Percentiles rank a stretch among this genome's conserved stretches.
Evolutionary conservation across 2,888 invertebrate species (phyloP).

Genomic region (Elegia similella): DNA sequence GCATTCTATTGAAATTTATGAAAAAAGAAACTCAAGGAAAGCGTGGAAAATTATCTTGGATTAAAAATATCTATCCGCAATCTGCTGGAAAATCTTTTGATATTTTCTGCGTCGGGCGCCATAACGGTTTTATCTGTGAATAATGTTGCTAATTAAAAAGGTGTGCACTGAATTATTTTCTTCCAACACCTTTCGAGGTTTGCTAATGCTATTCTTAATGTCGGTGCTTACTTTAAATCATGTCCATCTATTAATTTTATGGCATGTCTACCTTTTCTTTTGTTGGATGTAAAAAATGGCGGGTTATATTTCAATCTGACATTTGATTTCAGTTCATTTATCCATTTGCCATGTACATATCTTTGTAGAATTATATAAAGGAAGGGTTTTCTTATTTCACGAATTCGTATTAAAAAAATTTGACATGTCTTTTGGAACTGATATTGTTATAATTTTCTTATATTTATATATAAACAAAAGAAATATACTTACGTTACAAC

Average conservation of each 20-base stretch:
- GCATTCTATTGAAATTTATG: neutral
- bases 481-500: too few species aligned
- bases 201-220: constrained; percentile 41
- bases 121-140: constrained; percentile 32
- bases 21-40: neutral
- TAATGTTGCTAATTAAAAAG: constrained; percentile 54
- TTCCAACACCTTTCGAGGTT: constrained; percentile 37
- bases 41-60: neutral
- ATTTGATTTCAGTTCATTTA: neutral
- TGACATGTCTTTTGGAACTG: too few species aligned
- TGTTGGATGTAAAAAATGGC: neutral
- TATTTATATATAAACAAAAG: too few species aligned
- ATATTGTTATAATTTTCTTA: too few species aligned
- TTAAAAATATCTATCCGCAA: constrained; percentile 2
- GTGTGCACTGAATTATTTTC: constrained; percentile 45
- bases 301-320: neutral
- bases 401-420: too few species aligned
- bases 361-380: too few species aligned
- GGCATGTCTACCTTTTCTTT: neutral
- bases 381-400: too few species aligned
- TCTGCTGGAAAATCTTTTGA: constrained; percentile 12
- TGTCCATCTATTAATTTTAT: constrained; percentile 29
- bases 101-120: constrained; percentile 26
- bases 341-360: too few species aligned
- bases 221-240: constrained; percentile 36